Conservation (phyloP, 1,140 invertebrate species). For the Pollicipes pollicipes region DNA sequence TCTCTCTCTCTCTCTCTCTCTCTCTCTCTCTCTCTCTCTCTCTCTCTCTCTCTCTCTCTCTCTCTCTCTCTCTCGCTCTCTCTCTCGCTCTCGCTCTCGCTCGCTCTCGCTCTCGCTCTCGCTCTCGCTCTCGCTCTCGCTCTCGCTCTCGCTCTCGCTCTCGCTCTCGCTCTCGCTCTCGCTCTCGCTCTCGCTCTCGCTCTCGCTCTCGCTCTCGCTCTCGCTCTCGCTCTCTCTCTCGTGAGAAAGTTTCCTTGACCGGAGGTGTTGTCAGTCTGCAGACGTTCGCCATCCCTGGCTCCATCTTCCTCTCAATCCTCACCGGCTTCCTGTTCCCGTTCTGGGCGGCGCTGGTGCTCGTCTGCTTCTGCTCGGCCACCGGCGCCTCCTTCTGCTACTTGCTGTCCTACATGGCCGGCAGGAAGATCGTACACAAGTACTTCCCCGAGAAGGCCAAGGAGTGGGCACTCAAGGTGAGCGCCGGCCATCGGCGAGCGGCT, state of each 20-base stretch:
- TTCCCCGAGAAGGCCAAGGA: constrained; percentile 68
- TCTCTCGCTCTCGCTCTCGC: too few relatives aligned
- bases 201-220: too few relatives aligned
- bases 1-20: too few relatives aligned
- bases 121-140: too few relatives aligned
- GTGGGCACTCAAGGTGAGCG: constrained; percentile 62
- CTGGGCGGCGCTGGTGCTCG: constrained; percentile 64
- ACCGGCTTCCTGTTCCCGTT: constrained; percentile 89
- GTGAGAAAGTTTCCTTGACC: neutral
- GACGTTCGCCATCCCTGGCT: constrained; percentile 98
- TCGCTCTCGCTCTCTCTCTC: too few relatives aligned
- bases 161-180: too few relatives aligned
- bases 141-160: too few relatives aligned
- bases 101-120: too few relatives aligned
- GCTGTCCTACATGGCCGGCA: constrained; percentile 72
- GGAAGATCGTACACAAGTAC: constrained; percentile 64
- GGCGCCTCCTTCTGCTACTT: constrained; percentile 92
- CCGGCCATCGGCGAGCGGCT: constrained; percentile 10
- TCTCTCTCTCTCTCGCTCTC: too few relatives aligned
- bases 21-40: too few relatives aligned
- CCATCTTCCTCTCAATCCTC: constrained; percentile 90
- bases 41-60: too few relatives aligned
- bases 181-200: too few relatives aligned
- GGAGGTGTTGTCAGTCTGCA: constrained; percentile 43
- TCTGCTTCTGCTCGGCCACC: constrained; percentile 88